phyloP scores from a whole-genome alignment of 2,888 invertebrate species.

The Phragmatobia fuliginosa region DNA sequence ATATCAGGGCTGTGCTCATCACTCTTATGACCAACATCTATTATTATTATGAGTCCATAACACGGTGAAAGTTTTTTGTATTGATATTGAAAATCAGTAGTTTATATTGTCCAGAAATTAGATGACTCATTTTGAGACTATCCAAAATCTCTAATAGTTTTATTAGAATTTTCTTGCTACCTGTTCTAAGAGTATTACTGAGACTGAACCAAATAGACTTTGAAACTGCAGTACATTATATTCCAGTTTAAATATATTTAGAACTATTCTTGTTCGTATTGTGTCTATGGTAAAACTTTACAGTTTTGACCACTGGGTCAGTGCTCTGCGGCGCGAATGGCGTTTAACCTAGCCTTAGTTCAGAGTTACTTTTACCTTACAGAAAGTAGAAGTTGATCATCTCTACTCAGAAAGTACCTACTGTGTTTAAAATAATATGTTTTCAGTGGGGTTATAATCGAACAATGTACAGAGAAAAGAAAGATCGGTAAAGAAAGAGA shows the following conservation, averaged over 20 bases:
- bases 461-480: too few species aligned
- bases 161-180: background rate
- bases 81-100: background rate
- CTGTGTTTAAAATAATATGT: too few species aligned
- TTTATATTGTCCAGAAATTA: background rate
- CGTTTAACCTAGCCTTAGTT: background rate
- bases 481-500: too few species aligned
- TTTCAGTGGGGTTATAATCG: too few species aligned
- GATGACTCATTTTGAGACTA: background rate
- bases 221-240: background rate
- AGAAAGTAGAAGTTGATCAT: background rate
- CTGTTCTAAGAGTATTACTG: background rate
- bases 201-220: too few species aligned
- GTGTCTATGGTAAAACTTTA: too few species aligned
- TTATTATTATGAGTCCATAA: conserved; percentile 33
- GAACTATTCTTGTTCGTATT: too few species aligned
- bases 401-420: background rate
- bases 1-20: conserved; percentile 66
- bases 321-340: too few species aligned
- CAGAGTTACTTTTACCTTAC: background rate
- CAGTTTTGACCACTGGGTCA: too few species aligned
- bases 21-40: conserved; percentile 44
- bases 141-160: background rate
- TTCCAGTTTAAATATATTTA: background rate
- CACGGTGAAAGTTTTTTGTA: background rate